Percentiles rank a stretch among this genome's conserved stretches.
These are phyloP conservation scores for Medauroidea extradentata DNA, from an alignment of 1,140 invertebrate species.

Conservation along the genomic window DNA sequence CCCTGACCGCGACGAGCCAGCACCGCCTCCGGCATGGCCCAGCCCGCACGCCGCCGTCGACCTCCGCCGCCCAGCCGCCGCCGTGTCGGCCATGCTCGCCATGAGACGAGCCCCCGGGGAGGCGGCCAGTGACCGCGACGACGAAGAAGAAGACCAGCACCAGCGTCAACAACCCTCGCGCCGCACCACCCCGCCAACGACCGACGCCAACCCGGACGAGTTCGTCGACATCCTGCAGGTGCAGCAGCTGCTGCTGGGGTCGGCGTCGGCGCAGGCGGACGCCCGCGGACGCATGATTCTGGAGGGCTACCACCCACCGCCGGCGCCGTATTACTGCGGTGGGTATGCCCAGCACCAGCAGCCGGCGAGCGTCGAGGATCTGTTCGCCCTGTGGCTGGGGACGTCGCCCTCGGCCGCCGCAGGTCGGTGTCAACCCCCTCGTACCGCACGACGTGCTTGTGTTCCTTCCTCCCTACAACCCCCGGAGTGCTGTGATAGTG, in stretches of 20 bases:
- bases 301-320: slow-evolving; percentile 8
- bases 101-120: neutral
- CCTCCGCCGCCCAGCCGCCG: neutral
- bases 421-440: slow-evolving; percentile 31
- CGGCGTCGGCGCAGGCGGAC: slow-evolving; percentile 32
- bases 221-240: slow-evolving; percentile 58
- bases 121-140: neutral
- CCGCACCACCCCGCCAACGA: neutral
- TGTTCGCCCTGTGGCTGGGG: slow-evolving; percentile 51
- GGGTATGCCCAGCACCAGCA: slow-evolving; percentile 42
- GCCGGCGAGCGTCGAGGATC: slow-evolving; percentile 41
- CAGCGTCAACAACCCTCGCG: slow-evolving; percentile 1
- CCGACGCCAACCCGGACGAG: slow-evolving; percentile 41
- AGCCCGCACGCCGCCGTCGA: neutral
- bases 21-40: neutral
- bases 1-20: neutral
- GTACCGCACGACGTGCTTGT: no score
- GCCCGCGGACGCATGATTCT: slow-evolving; percentile 15
- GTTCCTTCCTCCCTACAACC: no score
- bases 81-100: neutral
- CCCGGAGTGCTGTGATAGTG: no score
- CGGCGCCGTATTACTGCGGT: slow-evolving; percentile 45
- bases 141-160: slow-evolving; percentile 25
- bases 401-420: slow-evolving; percentile 47
- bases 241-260: slow-evolving; percentile 52